phyloP scores from a whole-genome alignment of 2,113 vertebrate species.

The Geococcyx californianus region DNA sequence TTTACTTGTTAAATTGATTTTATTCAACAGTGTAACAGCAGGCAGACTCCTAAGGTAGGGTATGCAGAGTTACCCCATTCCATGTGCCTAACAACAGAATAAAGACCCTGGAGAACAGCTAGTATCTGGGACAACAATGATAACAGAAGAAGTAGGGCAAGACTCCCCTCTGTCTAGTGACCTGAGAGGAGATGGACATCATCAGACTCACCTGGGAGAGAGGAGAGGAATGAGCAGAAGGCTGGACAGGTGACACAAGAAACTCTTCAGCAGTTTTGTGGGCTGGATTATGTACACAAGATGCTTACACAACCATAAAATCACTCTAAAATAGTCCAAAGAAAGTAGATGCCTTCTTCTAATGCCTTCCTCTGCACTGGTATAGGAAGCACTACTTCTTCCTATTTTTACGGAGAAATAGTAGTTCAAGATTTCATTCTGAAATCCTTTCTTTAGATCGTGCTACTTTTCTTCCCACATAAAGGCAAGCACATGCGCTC shows the following conservation, averaged over 20 bases:
- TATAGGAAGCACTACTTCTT: background rate
- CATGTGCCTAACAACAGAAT: rapidly evolving
- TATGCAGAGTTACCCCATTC: background rate
- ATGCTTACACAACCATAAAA: background rate
- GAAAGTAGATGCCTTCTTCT: background rate
- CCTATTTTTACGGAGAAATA: background rate
- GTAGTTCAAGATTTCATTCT: background rate
- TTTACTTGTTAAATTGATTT: background rate
- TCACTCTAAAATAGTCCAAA: background rate
- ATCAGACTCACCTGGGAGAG: background rate
- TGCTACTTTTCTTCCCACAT: background rate
- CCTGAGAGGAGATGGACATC: background rate
- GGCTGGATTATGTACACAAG: background rate
- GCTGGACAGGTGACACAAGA: background rate
- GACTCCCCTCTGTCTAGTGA: background rate
- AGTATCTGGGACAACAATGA: background rate
- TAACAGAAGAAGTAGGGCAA: background rate
- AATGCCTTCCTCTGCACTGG: rapidly evolving
- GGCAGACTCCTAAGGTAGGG: background rate
- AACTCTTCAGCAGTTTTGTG: background rate
- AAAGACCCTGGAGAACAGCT: background rate
- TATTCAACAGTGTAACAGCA: background rate
- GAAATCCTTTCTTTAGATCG: background rate
- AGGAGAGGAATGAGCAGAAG: rapidly evolving
- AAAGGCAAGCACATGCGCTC: background rate